Percentiles rank a stretch among this genome's conserved stretches.
Evolutionary conservation across 2,888 invertebrate species (phyloP).

Genomic region (Agrotis segetum): DNA sequence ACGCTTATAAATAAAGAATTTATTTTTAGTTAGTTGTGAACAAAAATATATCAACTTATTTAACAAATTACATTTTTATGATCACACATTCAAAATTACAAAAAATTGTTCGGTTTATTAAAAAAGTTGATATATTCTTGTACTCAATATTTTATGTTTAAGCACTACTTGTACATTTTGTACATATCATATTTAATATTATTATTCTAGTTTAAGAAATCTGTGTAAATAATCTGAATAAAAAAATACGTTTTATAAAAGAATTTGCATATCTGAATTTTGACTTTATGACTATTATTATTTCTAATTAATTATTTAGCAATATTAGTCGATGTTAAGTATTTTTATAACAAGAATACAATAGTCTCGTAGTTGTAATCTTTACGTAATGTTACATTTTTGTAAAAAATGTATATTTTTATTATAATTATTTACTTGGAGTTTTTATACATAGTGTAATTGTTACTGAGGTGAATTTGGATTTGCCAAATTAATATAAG

Average conservation of each 20-base stretch:
- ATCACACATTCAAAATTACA: slow-evolving; percentile 33
- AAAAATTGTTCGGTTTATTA: slow-evolving; percentile 55
- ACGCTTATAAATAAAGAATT: slow-evolving; percentile 51
- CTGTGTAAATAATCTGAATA: slow-evolving; percentile 86
- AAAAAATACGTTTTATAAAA: slow-evolving; percentile 75
- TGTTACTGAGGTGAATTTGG: slow-evolving; percentile 87
- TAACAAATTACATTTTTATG: slow-evolving; percentile 60
- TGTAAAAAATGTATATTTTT: slow-evolving; percentile 90
- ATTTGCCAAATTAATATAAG: slow-evolving; percentile 90
- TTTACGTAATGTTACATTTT: slow-evolving; percentile 84
- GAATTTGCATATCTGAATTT: slow-evolving; percentile 85
- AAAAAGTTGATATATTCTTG: slow-evolving; percentile 64
- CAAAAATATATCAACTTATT: slow-evolving; percentile 63
- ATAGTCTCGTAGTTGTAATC: slow-evolving; percentile 79
- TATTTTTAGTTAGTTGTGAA: slow-evolving; percentile 52
- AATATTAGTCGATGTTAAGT: slow-evolving; percentile 83
- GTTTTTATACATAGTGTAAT: slow-evolving; percentile 83
- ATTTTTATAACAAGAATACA: slow-evolving; percentile 82
- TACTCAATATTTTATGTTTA: slow-evolving; percentile 65
- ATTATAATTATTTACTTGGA: slow-evolving; percentile 86
- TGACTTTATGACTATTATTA: slow-evolving; percentile 77
- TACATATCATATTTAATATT: slow-evolving; percentile 82
- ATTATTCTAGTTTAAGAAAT: slow-evolving; percentile 70
- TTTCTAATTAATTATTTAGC: slow-evolving; percentile 79
- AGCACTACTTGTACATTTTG: slow-evolving; percentile 82